Conservation (phyloP, 2,888 invertebrate genomes). For the Tenthredo livida region DNA sequence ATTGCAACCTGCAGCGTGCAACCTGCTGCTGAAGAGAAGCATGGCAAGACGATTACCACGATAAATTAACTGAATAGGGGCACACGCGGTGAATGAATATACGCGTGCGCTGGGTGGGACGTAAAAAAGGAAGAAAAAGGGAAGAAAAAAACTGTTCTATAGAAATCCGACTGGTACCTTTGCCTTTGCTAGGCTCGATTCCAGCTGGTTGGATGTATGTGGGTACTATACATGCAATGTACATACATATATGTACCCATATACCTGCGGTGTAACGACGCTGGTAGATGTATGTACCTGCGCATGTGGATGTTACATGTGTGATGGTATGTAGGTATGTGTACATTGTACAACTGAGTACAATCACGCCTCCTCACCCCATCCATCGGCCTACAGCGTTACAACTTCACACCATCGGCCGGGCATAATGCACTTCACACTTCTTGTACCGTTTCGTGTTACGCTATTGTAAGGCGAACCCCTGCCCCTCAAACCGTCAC, state of each 20-base stretch:
- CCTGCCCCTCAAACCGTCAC: conserved; percentile 49
- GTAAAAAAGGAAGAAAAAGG: conserved; percentile 37
- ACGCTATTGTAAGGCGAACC: conserved; percentile 67
- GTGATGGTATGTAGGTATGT: background rate
- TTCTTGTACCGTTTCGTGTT: conserved; percentile 70
- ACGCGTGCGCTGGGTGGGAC: conserved; percentile 57
- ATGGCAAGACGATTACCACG: conserved; percentile 60
- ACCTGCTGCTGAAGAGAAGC: conserved; percentile 10
- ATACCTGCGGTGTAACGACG: background rate
- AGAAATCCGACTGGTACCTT: conserved; percentile 36
- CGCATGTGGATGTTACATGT: background rate
- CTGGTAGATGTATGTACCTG: background rate
- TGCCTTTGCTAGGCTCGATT: background rate
- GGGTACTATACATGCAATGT: background rate
- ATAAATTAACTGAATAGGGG: conserved; percentile 69
- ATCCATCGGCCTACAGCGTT: background rate
- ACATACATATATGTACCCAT: background rate
- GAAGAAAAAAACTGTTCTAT: conserved; percentile 19
- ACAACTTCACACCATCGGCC: conserved; percentile 55
- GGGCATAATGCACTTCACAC: conserved; percentile 68
- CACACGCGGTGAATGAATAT: conserved; percentile 67
- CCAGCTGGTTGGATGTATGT: background rate
- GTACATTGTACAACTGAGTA: background rate
- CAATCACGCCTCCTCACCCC: conserved; percentile 7
- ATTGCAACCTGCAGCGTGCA: background rate